Evolutionary conservation across 2,113 vertebrate genomes (phyloP).

Genomic region (Oreotragus oreotragus): DNA sequence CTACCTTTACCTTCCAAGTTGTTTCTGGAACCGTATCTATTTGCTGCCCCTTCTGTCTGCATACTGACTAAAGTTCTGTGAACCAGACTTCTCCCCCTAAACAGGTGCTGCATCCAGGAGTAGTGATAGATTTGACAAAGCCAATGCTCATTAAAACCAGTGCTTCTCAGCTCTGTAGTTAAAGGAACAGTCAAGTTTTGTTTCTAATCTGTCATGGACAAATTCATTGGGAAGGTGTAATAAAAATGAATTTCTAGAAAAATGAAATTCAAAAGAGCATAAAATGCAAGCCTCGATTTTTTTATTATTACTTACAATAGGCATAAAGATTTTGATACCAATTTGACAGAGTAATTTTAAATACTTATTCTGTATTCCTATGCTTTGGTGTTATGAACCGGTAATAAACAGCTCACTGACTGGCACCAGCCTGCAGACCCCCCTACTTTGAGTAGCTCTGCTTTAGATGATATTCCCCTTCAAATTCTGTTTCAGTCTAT

Average conservation of each 20-base stretch:
- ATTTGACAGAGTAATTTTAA: slow-evolving; percentile 31
- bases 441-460: background rate
- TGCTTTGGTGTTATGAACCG: background rate
- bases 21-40: background rate
- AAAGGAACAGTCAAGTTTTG: background rate
- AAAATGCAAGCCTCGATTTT: background rate
- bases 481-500: background rate
- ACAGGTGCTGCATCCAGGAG: background rate
- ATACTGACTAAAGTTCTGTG: background rate
- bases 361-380: background rate
- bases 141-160: background rate
- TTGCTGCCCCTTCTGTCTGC: background rate
- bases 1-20: background rate
- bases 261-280: slow-evolving; percentile 23
- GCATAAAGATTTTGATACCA: background rate
- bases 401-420: background rate
- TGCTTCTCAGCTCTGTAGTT: background rate
- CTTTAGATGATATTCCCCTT: background rate
- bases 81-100: background rate
- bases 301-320: slow-evolving; percentile 7
- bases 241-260: slow-evolving; percentile 44
- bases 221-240: slow-evolving; percentile 1
- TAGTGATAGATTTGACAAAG: background rate
- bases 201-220: background rate
- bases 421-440: background rate